Evolutionary conservation across 2,797 vertebrate genomes (phyloP).

Genomic region (Siniperca scherzeri): DNA sequence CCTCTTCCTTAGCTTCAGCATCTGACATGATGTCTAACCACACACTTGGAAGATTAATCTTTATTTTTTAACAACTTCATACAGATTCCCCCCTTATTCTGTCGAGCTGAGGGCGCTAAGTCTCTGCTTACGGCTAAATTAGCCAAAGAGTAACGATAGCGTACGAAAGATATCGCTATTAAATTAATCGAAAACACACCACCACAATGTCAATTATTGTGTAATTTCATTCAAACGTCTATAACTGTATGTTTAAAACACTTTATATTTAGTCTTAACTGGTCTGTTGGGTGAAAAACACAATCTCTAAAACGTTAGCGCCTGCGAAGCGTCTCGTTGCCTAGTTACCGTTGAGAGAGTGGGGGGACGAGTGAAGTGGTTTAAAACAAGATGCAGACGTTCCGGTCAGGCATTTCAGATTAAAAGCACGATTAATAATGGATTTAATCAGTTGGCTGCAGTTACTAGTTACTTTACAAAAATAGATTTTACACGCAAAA

Average conservation of each 20-base stretch:
- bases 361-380: background rate
- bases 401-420: constrained; percentile 36
- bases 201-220: background rate
- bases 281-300: background rate
- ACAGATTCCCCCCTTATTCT: background rate
- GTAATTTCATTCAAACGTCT: background rate
- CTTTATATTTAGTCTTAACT: background rate
- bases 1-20: background rate
- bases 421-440: constrained; percentile 31
- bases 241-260: background rate
- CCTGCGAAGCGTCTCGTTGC: constrained; percentile 51
- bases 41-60: background rate
- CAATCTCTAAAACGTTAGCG: background rate
- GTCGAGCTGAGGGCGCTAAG: too few species aligned
- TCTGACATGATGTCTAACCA: constrained; percentile 51
- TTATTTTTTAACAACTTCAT: background rate
- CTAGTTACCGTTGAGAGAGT: constrained; percentile 36
- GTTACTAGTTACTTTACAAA: background rate
- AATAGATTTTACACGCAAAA: too few species aligned
- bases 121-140: background rate
- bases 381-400: background rate
- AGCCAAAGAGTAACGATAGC: background rate
- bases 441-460: background rate
- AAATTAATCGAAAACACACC: background rate
- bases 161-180: background rate